Evolutionary conservation across 1,140 invertebrate genomes (phyloP).

Genomic region (Zaprionus taronus): DNA sequence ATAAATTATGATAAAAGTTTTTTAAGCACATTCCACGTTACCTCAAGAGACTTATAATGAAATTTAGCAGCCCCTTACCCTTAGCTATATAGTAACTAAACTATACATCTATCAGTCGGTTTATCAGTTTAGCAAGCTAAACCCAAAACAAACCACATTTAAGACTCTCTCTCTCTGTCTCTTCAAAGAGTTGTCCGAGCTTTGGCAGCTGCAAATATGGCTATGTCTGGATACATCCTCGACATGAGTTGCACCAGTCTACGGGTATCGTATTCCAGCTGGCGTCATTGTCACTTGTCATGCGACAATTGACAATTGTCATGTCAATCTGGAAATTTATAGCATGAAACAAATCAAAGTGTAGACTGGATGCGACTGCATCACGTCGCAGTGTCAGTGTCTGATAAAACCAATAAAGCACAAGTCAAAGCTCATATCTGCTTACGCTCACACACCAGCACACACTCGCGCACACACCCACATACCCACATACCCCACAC

Average conservation of each 20-base stretch:
- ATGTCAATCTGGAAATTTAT: constrained; percentile 78
- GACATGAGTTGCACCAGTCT: background rate
- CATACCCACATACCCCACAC: constrained; percentile 14
- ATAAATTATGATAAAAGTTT: background rate
- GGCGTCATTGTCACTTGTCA: constrained; percentile 57
- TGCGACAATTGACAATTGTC: constrained; percentile 74
- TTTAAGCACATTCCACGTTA: background rate
- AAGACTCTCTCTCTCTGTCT: background rate
- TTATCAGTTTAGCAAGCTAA: background rate
- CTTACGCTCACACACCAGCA: constrained; percentile 29
- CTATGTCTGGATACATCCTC: background rate
- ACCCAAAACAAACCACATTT: too few relatives aligned
- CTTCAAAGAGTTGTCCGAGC: background rate
- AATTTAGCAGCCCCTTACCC: background rate
- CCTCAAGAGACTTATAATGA: background rate
- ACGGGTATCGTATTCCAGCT: constrained; percentile 33
- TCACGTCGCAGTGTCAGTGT: constrained; percentile 18
- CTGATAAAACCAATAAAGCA: constrained; percentile 71
- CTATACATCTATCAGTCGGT: background rate
- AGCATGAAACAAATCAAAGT: constrained; percentile 65
- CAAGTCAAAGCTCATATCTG: constrained; percentile 49
- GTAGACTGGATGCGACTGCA: constrained; percentile 43
- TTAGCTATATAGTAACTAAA: background rate
- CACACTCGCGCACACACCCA: constrained; percentile 1
- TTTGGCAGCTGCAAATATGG: background rate